Conservation (phyloP, 2,888 invertebrate genomes). For the Cheilosia impressa region DNA sequence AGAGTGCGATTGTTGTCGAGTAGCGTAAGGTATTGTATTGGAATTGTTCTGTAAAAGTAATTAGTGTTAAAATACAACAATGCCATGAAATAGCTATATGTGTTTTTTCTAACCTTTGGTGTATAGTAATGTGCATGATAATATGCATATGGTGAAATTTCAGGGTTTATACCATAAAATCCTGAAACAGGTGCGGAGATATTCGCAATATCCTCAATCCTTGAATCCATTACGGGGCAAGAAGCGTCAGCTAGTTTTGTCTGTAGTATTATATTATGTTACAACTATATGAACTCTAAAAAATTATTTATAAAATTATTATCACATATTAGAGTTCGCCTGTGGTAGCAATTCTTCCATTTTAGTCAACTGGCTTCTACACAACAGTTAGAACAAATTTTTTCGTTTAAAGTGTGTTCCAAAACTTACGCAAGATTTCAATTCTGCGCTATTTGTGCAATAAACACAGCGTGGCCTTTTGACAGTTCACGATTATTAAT, state of each 20-base stretch:
- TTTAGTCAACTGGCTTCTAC: no score
- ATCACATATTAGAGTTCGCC: no score
- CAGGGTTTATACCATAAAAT: conserved; percentile 51
- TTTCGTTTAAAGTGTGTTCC: no score
- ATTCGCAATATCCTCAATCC: conserved; percentile 40
- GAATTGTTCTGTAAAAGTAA: conserved; percentile 29
- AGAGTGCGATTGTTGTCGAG: conserved; percentile 15
- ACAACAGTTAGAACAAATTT: no score
- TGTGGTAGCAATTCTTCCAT: no score
- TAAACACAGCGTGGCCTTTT: no score
- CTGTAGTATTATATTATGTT: not conserved
- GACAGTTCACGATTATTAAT: no score
- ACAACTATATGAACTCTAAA: no score
- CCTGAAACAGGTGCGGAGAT: conserved; percentile 35
- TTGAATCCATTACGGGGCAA: conserved; percentile 28
- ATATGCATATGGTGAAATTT: conserved; percentile 23
- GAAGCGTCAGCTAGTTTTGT: conserved; percentile 5
- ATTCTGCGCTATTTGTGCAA: no score
- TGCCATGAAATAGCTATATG: not conserved
- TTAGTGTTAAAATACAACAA: not conserved
- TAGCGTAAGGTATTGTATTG: conserved; percentile 3
- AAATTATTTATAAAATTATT: no score
- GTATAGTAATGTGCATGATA: conserved; percentile 36
- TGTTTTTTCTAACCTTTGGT: conserved; percentile 17
- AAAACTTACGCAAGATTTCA: no score